Base-by-base conservation (phyloP, 2,113 vertebrate genomes). In the Hoplias malabaricus region DNA sequence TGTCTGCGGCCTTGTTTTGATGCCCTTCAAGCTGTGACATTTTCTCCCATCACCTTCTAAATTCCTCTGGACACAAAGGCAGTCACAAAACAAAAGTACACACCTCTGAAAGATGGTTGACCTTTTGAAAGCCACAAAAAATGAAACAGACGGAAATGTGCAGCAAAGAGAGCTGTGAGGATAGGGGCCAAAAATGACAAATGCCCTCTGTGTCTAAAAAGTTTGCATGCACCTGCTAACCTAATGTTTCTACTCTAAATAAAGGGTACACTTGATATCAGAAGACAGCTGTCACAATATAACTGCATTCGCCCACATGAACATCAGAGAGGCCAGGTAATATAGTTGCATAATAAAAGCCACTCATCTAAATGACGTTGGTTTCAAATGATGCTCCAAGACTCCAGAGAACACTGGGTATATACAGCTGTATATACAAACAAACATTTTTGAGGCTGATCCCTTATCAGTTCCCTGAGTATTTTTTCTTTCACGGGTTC, bases 21-120 rank as follows among this genome's bases (percentile, higher is more conserved):
- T 75, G 84, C 83, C 79, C 77, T 79, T 82, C 62, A 62, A 67
- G 87, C 78, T 34, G 83, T 90, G 88, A 87, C 87, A 88, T 90
- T 91, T 90, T 84, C 84, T 77, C 36, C 71, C 10, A 73, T 83
- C 82, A 82, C 86, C 88, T 83, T 78, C 84, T 80, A 79, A 90
- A 90, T 90, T 89, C 86, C 86, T 82, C 69, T 69, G 78, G 89
- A 88, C 88, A 83, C 68, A 13, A 80, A 79, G 84, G 29, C 66
- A 43, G 33, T 53, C 71, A 54, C 80, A 81, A 77, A 86, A 85
- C 78, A 78, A 86, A 77, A 62, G 80, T 80, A 84, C 85, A 75
- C 0, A 16, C 83, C 29, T 74, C 79, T 88, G 83, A 89, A 84
- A 86, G 88, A 88, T 73, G 73, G 82, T 78, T 89, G 87, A 91